Evolutionary conservation across 2,113 vertebrate species (phyloP), one percentile per base, ranked within the genome.

Genomic region (Odontophorus gujanensis): DNA sequence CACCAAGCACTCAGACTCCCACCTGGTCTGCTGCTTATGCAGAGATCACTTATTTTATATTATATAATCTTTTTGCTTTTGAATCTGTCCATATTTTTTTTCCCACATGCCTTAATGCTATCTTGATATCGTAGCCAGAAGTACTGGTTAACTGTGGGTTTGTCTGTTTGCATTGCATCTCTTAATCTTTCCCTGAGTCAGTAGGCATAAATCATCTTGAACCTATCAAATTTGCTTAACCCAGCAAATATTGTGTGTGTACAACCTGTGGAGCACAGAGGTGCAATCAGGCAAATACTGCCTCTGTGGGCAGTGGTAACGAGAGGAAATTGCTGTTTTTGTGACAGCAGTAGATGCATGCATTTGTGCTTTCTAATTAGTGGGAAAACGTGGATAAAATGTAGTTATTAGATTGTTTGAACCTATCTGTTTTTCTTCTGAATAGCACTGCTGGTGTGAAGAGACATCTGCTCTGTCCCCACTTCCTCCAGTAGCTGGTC

Each of bases 241-340:
- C 28, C 43, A 47, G 74, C 36, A 32, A 74, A 40, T 43, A 36
- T 1, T 11, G 17, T 5, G 20, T 10, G 2, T 26, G 40, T 7
- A 7, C 13, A 26, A 30, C 2, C 7, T 11, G 36, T 50, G 14
- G n/a, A 47, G 34, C 40, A 1, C 1, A 9, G 38, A 34, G 36
- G 17, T 25, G 65, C 0, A 6, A 5, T 73, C 59, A 19, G 6
- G 0, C n/a, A 58, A 36, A 22, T 40, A 3, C 78, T 67, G 50
- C 92, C 92, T 87, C 74, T 30, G 47, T 47, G 92, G 75, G 89
- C 57, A 55, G 69, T 69, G 87, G 95, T 61, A 76, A 48, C 8
- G 13, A 53, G 42, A 13, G 75, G 3, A 58, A 38, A 36, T 58
- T 55, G 4, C 30, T 68, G 22, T 2, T 66, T 57, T 16, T 16